Evolutionary conservation across 2,113 vertebrate species (phyloP).

Genomic region (Osmerus mordax): DNA sequence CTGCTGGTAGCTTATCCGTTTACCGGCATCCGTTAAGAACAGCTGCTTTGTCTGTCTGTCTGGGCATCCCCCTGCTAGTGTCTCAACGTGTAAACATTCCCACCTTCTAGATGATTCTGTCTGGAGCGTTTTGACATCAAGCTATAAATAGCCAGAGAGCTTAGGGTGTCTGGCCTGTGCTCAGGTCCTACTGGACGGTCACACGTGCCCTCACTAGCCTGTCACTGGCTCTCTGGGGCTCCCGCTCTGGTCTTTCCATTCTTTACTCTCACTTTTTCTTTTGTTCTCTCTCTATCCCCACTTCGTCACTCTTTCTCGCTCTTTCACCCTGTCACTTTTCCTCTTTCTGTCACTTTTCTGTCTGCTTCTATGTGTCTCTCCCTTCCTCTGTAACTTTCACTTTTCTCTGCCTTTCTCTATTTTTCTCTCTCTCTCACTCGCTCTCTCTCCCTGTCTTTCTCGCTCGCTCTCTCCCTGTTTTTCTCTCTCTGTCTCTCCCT

Average conservation of each 20-base stretch:
- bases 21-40: too few species aligned
- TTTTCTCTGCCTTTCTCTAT: too few species aligned
- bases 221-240: neutral
- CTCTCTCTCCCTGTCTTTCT: too few species aligned
- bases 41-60: too few species aligned
- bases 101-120: conserved; percentile 4
- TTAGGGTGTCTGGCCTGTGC: neutral
- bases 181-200: neutral
- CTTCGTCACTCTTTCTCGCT: neutral
- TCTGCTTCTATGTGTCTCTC: neutral
- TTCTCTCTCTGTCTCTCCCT: conserved; percentile 52
- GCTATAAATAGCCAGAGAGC: conserved; percentile 18
- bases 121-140: conserved; percentile 11
- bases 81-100: neutral
- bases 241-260: neutral
- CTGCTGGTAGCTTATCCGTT: too few species aligned
- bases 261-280: neutral
- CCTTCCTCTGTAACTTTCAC: too few species aligned
- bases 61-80: too few species aligned
- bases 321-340: neutral
- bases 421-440: too few species aligned
- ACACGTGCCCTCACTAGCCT: neutral
- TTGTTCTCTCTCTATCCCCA: neutral
- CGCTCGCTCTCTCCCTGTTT: neutral
- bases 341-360: neutral